A percentile compares a stretch with the other conserved stretches of the same genome.
These are phyloP conservation scores for Onthophagus taurus DNA, from an alignment of 1,140 invertebrate genomes.

Conservation along the genomic window DNA sequence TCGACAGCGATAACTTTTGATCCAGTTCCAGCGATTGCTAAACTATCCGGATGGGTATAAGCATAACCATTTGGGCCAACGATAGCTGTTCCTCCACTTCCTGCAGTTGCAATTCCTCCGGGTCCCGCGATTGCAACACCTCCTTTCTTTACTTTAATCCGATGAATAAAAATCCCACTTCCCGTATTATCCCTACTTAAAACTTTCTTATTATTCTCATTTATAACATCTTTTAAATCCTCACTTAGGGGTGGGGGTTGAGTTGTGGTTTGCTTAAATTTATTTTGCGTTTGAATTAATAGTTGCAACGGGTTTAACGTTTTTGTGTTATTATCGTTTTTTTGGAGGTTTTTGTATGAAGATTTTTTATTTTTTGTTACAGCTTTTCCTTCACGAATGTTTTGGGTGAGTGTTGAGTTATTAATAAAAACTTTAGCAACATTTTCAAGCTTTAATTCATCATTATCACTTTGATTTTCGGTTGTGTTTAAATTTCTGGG, in stretches of 20 bases:
- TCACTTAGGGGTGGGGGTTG: neutral
- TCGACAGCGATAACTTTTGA: conserved; percentile 53
- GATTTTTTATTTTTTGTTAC: neutral
- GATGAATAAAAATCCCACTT: conserved; percentile 53
- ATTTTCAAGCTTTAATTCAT: too few relatives aligned
- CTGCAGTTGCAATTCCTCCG: conserved; percentile 61
- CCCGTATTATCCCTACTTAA: conserved; percentile 33
- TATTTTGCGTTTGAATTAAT: conserved; percentile 2
- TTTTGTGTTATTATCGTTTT: conserved; percentile 1
- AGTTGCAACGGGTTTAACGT: conserved; percentile 1
- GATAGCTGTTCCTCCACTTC: conserved; percentile 61
- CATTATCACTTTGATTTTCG: too few relatives aligned
- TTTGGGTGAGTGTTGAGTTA: too few relatives aligned
- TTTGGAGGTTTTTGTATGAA: neutral
- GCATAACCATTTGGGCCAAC: conserved; percentile 62
- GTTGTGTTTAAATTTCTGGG: too few relatives aligned
- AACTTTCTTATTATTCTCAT: conserved; percentile 21
- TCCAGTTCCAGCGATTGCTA: conserved; percentile 59
- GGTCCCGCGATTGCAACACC: conserved; percentile 66
- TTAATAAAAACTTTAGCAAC: too few relatives aligned
- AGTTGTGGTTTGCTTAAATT: neutral
- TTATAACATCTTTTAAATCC: conserved; percentile 13
- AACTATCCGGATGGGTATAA: conserved; percentile 55
- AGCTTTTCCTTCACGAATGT: too few relatives aligned
- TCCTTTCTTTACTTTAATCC: conserved; percentile 53